Percentiles rank a stretch among this genome's conserved stretches.
phyloP scores from a whole-genome alignment of 2,888 invertebrate species.

The Catocala fraxini region DNA sequence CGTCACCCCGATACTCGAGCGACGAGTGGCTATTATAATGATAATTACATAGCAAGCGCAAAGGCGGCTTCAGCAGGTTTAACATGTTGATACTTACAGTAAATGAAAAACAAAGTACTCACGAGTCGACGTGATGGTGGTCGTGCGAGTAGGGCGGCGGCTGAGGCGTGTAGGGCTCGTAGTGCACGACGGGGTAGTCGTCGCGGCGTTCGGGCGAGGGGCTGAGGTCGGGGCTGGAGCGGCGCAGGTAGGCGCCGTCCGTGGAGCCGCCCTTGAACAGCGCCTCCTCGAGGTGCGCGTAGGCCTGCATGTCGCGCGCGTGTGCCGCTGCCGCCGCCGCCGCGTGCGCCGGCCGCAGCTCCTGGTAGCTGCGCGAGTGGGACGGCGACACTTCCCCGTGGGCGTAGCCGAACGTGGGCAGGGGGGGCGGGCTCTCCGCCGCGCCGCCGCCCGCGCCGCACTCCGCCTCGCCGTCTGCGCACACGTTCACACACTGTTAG shows the following conservation, averaged over 20 bases:
- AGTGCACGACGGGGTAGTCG: conserved; percentile 73
- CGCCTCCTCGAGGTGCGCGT: conserved; percentile 76
- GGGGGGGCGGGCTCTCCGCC: conserved; percentile 77
- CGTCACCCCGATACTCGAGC: too few species aligned
- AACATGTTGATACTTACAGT: too few species aligned
- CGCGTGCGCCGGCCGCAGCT: conserved; percentile 74
- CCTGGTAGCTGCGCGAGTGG: conserved; percentile 83
- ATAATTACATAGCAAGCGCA: too few species aligned
- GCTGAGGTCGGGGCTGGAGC: conserved; percentile 70
- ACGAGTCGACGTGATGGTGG: conserved; percentile 74
- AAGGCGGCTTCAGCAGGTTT: too few species aligned
- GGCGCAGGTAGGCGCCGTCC: conserved; percentile 73
- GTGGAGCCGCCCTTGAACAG: conserved; percentile 71
- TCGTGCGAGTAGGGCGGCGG: conserved; percentile 71
- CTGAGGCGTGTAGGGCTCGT: conserved; percentile 73
- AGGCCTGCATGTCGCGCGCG: conserved; percentile 82
- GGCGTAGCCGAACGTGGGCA: conserved; percentile 75
- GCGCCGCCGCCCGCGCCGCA: conserved; percentile 60
- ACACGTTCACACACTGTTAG: conserved; percentile 56
- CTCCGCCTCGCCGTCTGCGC: conserved; percentile 77
- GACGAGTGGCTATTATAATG: too few species aligned
- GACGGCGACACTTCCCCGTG: conserved; percentile 73
- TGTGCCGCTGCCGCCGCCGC: conserved; percentile 62
- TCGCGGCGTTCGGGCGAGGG: conserved; percentile 75
- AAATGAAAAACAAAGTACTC: conserved; percentile 52